Conservation (phyloP, 2,113 vertebrate species). For the Equus przewalskii region DNA sequence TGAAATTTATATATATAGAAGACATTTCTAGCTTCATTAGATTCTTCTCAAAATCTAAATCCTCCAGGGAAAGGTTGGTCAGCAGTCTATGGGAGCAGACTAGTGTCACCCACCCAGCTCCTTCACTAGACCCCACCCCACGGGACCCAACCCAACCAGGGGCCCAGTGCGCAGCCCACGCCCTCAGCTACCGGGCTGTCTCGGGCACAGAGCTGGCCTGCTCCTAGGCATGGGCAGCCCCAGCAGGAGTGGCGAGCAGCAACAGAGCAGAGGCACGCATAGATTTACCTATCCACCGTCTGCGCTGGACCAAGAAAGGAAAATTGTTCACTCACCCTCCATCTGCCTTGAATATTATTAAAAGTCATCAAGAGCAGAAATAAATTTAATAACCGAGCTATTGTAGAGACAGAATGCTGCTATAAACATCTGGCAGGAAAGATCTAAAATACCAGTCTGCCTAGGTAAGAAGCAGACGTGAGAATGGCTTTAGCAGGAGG, state of each 20-base stretch:
- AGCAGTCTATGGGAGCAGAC: background rate
- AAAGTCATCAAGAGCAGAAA: constrained; percentile 27
- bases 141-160: background rate
- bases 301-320: background rate
- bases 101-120: background rate
- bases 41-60: constrained; percentile 1
- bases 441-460: background rate
- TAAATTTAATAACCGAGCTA: background rate
- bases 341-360: constrained; percentile 42
- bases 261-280: background rate
- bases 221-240: rapidly evolving
- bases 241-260: background rate
- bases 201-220: background rate
- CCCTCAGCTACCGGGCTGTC: rapidly evolving
- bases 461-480: constrained; percentile 20
- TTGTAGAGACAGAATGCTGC: background rate
- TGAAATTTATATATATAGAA: background rate
- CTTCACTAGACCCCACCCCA: background rate
- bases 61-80: background rate
- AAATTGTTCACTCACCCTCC: background rate
- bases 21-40: background rate
- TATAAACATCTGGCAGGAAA: constrained; percentile 19
- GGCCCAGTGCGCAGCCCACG: rapidly evolving
- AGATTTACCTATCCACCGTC: background rate
- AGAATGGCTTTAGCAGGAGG: constrained; percentile 47